Evolutionary conservation across 2,888 invertebrate species (phyloP).

Genomic region (Isotomurus palustris): DNA sequence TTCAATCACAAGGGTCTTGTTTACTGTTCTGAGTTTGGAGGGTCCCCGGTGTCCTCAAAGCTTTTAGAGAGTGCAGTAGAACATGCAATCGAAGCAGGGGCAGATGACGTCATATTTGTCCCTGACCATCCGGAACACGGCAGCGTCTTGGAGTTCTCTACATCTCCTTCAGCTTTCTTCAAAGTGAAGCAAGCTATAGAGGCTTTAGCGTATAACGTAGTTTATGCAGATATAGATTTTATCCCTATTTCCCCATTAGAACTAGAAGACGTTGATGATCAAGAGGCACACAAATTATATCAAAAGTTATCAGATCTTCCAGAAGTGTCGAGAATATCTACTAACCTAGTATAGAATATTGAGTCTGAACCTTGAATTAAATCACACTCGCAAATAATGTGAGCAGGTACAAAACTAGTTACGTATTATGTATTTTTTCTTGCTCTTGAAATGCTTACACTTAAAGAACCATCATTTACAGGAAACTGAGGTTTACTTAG

Average conservation of each 20-base stretch:
- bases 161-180: conserved; percentile 53
- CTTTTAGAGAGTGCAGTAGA: conserved; percentile 58
- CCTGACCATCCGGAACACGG: conserved; percentile 50
- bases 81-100: conserved; percentile 64
- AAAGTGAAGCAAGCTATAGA: conserved; percentile 55
- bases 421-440: too few species aligned
- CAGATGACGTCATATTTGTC: conserved; percentile 60
- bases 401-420: too few species aligned
- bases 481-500: too few species aligned
- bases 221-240: conserved; percentile 54
- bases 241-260: conserved; percentile 53
- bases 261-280: conserved; percentile 55
- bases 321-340: conserved; percentile 59
- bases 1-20: conserved; percentile 62
- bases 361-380: too few species aligned
- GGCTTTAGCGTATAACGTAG: conserved; percentile 53
- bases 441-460: too few species aligned
- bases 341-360: too few species aligned
- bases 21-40: conserved; percentile 47
- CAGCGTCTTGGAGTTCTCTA: conserved; percentile 57
- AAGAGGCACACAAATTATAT: conserved; percentile 52
- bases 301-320: conserved; percentile 56
- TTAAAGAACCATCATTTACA: too few species aligned
- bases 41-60: conserved; percentile 50
- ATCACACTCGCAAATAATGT: too few species aligned